Percentiles rank a stretch among this genome's conserved stretches.
Conservation (phyloP, 1,140 invertebrate genomes). For the Anoplophora glabripennis region DNA sequence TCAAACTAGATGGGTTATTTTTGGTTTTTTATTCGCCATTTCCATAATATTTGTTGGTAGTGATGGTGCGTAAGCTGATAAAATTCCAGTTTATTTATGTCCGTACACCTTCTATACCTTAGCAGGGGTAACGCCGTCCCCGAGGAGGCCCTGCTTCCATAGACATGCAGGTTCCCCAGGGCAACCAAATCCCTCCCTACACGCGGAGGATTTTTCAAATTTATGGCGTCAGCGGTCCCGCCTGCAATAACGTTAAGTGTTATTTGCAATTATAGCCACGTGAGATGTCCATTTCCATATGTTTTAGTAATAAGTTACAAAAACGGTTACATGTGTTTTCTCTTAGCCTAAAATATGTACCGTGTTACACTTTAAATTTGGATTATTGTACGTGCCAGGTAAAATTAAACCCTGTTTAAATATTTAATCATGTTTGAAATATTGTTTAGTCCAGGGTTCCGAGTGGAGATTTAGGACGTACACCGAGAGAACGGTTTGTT, state of each 20-base stretch:
- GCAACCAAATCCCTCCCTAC: constrained; percentile 9
- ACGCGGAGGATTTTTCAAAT: constrained; percentile 21
- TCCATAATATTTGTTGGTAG: constrained; percentile 23
- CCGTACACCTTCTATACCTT: constrained; percentile 19
- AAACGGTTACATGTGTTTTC: no score
- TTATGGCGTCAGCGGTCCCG: constrained; percentile 20
- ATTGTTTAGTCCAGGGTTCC: no score
- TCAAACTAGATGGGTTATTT: constrained; percentile 13
- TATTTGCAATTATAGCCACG: constrained; percentile 25
- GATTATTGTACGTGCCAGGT: no score
- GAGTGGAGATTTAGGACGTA: no score
- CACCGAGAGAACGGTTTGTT: no score
- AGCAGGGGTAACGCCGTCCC: constrained; percentile 20
- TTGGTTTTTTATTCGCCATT: constrained; percentile 26
- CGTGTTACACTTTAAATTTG: no score
- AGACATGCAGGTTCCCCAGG: constrained; percentile 20
- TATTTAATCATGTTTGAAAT: no score
- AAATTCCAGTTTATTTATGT: constrained; percentile 24
- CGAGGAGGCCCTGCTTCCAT: constrained; percentile 18
- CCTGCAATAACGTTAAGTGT: constrained; percentile 25
- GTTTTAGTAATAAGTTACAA: no score
- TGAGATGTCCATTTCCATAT: constrained; percentile 5
- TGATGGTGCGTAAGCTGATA: constrained; percentile 25
- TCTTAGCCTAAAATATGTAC: no score
- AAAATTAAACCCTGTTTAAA: no score